Base-by-base conservation (phyloP, 2,888 invertebrate species). In the Spatulosminthurus flaviceps region DNA sequence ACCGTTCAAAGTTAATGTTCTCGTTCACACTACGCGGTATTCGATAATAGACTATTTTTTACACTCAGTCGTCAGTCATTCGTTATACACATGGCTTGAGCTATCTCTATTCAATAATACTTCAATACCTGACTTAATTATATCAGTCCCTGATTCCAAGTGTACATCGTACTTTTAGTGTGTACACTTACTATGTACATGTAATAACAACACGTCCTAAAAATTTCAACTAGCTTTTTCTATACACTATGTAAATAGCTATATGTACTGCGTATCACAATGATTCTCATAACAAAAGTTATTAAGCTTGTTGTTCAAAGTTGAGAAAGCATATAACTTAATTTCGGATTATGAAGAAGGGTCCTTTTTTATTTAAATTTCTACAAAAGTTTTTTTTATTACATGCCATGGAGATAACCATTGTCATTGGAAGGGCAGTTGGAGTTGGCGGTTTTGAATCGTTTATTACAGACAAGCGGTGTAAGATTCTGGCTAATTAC, bases 381-480 rank as follows among this genome's bases (percentile, higher is more conserved):
- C 9, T 34, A 34, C 34, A 34, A 34, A 34, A 51, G 2, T 11
- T 51, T n/a, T 51, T 51, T 51, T 51, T 51, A n/a, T 51, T 51
- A 19, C 16, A 51, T 19, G 19, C n/a, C n/a, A 51, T 51, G 2
- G 51, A 51, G 51, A 51, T 5, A 51, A 4, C 51, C 51, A n/a
- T 51, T n/a, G 51, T 51, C 51, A 19, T 51, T n/a, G n/a, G 51
- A 51, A 11, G 51, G 5, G 51, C 51, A 51, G 51, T 51, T 51
- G 51, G 5, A 51, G 51, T 51, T 51, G 51, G 5, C 51, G 51
- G 51, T 51, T n/a, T 51, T 19, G 19, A 51, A 51, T 51, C 51
- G 51, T 51, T 51, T 51, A 51, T 51, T 51, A 51, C 51, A 51
- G 51, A 51, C 51, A 51, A 51, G 51, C n/a, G 51, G 51, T 51